Evolutionary conservation across 2,797 vertebrate species (phyloP), one percentile per base, ranked within the genome.

Genomic region (Pteropus rufus): DNA sequence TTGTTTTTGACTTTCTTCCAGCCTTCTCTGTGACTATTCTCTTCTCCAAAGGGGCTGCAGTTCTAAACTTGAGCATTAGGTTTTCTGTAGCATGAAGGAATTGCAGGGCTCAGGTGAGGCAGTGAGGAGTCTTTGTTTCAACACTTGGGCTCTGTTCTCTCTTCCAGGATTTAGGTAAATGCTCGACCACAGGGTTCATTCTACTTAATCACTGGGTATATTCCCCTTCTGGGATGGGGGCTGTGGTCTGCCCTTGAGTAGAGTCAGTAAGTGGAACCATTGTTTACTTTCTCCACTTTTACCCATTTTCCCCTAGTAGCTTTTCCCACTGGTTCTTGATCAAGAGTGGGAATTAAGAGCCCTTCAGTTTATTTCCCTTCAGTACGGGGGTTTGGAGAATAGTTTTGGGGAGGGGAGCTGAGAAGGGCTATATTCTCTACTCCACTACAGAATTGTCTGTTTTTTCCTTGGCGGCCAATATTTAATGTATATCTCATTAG

Each of bases 161-260:
- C 93, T 64, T 67, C 41, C 26, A 89, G 88, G 92, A 77, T 96
- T 94, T 94, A 64, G 62, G 89, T 82, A 90, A 95, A 69, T 46
- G 76, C 90, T 95, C 44, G 24, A 11, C 34, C 46, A 56, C 34
- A 56, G 34, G 39, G 77, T 52, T 79, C 52, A 10, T 93, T 84
- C 65, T 29, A 5, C 36, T 34, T 93, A 93, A 95, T 96, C 92
- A 79, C 67, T 52, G 41, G 79, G 58, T 86, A 34, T 46, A 36
- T 36, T 49, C 83, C 72, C 58, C 34, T 80, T 87, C 72, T 77
- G 54, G 72, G 64, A 39, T 41, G 7, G 82, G 52, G 87, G 46
- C 34, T 88, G 77, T 36, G 77, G 65, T 89, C 4, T 1, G 79
- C 77, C 29, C 89, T 84, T 15, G 41, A 7, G 24, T 19, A 36